Percentiles rank a stretch among this genome's conserved stretches.
These are phyloP conservation scores for Dendrocopos noguchii DNA, from an alignment of 2,113 vertebrate species.

Conservation along the genomic window DNA sequence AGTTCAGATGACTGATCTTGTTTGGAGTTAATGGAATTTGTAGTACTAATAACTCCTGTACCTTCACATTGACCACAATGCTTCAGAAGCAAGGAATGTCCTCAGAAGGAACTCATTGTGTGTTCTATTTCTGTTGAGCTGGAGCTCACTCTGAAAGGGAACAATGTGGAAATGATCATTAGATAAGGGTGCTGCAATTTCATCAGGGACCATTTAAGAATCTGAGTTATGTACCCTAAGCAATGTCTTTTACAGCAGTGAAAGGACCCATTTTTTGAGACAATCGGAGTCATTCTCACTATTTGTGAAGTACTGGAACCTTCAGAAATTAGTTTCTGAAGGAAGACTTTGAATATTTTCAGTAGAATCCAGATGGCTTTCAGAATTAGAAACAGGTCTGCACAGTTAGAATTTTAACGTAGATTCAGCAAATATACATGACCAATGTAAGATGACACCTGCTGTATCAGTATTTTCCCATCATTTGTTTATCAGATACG, in stretches of 20 bases:
- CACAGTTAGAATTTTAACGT: constrained; percentile 30
- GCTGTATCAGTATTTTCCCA: constrained; percentile 11
- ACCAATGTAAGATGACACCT: not conserved
- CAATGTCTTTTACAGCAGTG: not conserved
- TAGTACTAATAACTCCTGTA: not conserved
- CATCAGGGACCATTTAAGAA: not conserved
- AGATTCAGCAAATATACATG: not conserved
- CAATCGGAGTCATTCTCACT: not conserved
- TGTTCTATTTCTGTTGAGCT: not conserved
- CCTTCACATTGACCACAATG: not conserved
- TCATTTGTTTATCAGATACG: not conserved
- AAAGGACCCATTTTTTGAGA: not conserved
- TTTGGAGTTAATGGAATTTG: not conserved
- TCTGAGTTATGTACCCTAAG: not conserved
- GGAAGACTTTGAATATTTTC: not conserved
- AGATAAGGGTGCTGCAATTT: not conserved
- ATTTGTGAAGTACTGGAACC: not conserved
- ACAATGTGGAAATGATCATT: not conserved
- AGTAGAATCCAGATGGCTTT: not conserved
- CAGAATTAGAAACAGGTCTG: constrained; percentile 17
- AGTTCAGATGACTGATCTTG: not conserved
- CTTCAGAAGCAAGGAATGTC: not conserved
- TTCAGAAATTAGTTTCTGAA: not conserved
- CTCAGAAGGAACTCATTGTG: not conserved
- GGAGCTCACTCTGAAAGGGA: not conserved